A percentile compares a stretch with the other conserved stretches of the same genome.
Conservation (phyloP, 2,888 invertebrate genomes). For the Dicyrtoma fusca region DNA sequence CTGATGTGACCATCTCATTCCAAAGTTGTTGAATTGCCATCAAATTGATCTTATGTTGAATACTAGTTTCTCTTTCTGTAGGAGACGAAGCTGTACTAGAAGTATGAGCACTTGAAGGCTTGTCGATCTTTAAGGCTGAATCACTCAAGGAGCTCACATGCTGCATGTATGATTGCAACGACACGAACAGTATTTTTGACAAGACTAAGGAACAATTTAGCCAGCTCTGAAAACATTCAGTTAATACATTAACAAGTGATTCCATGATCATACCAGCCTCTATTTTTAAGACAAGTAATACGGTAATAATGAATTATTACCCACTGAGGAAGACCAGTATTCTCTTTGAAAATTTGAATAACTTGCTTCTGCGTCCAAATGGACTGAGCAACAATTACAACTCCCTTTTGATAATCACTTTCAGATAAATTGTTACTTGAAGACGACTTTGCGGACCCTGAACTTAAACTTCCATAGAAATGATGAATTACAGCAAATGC, state of each 20-base stretch:
- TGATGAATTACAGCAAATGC: conserved; percentile 49
- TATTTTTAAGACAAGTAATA: not conserved
- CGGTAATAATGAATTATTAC: conserved; percentile 32
- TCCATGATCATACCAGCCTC: not conserved
- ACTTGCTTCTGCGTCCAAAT: conserved; percentile 54
- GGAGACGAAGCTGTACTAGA: no score
- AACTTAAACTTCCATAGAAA: conserved; percentile 45
- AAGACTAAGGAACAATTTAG: conserved; percentile 50
- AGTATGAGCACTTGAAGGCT: no score
- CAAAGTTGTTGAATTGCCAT: conserved; percentile 52
- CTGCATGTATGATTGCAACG: conserved; percentile 53
- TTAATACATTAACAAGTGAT: not conserved
- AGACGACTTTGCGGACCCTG: conserved; percentile 8
- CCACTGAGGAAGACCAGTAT: conserved; percentile 52
- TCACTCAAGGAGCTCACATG: conserved; percentile 38
- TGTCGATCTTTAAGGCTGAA: conserved; percentile 4
- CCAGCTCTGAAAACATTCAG: conserved; percentile 48
- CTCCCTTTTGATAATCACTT: conserved; percentile 50
- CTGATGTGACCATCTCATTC: conserved; percentile 53
- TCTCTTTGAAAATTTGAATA: conserved; percentile 50
- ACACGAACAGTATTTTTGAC: conserved; percentile 50
- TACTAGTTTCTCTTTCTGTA: conserved; percentile 1
- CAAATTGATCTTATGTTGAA: conserved; percentile 50
- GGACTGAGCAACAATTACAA: conserved; percentile 53
- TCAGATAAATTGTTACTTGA: conserved; percentile 36